phyloP scores from a whole-genome alignment of 2,113 vertebrate genomes.

The Nettapus auritus region DNA sequence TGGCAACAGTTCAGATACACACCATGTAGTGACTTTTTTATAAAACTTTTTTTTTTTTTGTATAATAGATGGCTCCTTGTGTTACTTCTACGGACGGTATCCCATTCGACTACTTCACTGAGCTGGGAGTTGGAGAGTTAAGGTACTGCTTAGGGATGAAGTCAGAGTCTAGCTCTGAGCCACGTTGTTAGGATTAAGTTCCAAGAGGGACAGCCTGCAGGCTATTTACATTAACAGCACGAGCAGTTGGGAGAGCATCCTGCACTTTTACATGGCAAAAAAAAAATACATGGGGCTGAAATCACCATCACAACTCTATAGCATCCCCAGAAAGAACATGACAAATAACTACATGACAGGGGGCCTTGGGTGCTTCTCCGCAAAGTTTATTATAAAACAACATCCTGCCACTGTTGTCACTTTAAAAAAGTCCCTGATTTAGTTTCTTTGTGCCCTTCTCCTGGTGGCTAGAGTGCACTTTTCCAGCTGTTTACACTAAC shows the following conservation, averaged over 20 bases:
- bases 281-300: neutral
- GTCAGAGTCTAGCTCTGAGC: neutral
- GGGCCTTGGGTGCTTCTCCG: neutral
- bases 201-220: neutral
- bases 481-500: neutral
- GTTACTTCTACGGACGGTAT: neutral
- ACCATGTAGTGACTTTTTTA: conserved; percentile 10
- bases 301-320: neutral
- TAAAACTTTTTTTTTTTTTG: conserved; percentile 6
- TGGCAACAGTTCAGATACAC: conserved; percentile 34
- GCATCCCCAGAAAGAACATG: neutral
- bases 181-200: neutral
- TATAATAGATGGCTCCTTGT: neutral
- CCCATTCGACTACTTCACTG: neutral
- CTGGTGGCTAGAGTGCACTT: accelerated
- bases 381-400: conserved; percentile 62
- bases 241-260: neutral
- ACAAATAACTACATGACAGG: neutral
- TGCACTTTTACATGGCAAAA: neutral
- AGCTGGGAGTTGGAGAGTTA: neutral
- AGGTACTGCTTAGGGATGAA: neutral
- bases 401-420: neutral
- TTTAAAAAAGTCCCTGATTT: neutral
- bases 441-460: neutral
- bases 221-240: neutral